These are phyloP conservation scores for Danio jaintianensis DNA, from an alignment of 2,797 vertebrate genomes.

Conservation along the genomic window DNA sequence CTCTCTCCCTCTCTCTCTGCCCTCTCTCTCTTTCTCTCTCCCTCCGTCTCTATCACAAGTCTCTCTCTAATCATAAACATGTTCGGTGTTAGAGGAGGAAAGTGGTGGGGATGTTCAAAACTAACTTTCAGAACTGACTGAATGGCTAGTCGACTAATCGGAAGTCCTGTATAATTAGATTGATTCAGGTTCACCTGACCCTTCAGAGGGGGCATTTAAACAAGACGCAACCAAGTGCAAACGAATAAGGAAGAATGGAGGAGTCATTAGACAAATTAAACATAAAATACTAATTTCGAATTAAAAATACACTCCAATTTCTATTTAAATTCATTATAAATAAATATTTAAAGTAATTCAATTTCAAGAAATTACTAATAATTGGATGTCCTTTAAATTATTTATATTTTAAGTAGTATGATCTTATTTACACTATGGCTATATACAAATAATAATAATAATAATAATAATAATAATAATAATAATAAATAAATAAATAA, in stretches of 20 bases:
- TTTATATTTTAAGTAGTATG: too few species aligned
- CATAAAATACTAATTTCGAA: neutral
- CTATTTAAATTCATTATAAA: too few species aligned
- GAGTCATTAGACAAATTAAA: neutral
- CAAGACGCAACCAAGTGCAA: neutral
- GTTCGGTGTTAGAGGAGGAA: constrained; percentile 74
- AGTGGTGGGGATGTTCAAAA: constrained; percentile 80
- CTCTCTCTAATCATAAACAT: constrained; percentile 59
- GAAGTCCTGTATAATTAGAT: constrained; percentile 16
- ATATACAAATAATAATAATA: too few species aligned
- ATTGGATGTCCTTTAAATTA: too few species aligned
- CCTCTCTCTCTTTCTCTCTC: constrained; percentile 60
- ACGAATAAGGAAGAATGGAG: neutral
- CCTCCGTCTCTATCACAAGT: constrained; percentile 73
- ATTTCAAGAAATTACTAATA: too few species aligned
- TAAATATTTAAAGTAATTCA: too few species aligned
- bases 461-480: too few species aligned
- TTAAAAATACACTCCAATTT: neutral
- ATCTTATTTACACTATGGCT: too few species aligned
- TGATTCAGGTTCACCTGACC: constrained; percentile 14
- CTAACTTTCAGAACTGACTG: constrained; percentile 65
- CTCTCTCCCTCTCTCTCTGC: constrained; percentile 41
- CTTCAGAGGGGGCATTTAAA: constrained; percentile 8
- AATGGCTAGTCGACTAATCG: constrained; percentile 68
- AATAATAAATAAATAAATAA: too few species aligned